A percentile compares a stretch with the other conserved stretches of the same genome.
phyloP scores from a whole-genome alignment of 2,797 vertebrate species.

The Microctenopoma lineatum region DNA sequence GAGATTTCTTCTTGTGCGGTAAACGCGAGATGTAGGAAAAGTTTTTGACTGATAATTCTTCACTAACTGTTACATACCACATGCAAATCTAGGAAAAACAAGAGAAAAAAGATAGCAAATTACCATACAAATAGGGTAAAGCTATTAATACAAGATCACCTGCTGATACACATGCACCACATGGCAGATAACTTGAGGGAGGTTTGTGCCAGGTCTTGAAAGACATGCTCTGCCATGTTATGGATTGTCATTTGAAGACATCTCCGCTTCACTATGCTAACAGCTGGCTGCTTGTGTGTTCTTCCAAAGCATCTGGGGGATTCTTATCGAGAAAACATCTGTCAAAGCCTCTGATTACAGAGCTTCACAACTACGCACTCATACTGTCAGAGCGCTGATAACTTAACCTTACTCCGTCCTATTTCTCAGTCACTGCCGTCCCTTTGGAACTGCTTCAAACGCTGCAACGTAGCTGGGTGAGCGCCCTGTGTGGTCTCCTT shows the following conservation, averaged over 20 bases:
- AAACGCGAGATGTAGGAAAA: conserved; percentile 28
- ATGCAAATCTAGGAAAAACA: conserved; percentile 31
- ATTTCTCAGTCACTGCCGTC: conserved; percentile 24
- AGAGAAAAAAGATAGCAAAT: not conserved
- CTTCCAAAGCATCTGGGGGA: conserved; percentile 50
- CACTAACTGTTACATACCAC: conserved; percentile 19
- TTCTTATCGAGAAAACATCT: conserved; percentile 82
- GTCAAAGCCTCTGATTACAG: conserved; percentile 72
- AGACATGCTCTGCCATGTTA: conserved; percentile 37
- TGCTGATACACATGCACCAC: conserved; percentile 26
- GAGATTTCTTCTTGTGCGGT: conserved; percentile 76
- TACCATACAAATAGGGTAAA: conserved; percentile 1
- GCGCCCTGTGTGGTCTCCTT: conserved; percentile 79
- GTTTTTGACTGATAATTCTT: conserved; percentile 47
- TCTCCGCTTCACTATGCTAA: conserved; percentile 52
- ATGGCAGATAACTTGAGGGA: conserved; percentile 13
- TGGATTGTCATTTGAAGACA: conserved; percentile 58
- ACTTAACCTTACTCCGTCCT: conserved; percentile 67
- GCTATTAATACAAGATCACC: conserved; percentile 15
- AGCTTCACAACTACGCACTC: conserved; percentile 54
- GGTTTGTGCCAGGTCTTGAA: conserved; percentile 26
- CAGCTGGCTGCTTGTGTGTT: conserved; percentile 62
- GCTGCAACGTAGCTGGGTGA: conserved; percentile 41
- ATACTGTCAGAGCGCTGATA: conserved; percentile 67
- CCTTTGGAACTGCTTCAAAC: conserved; percentile 70